Percentiles rank a stretch among this genome's conserved stretches.
Conservation (phyloP, 2,113 vertebrate genomes). For the Myxocyprinus asiaticus region DNA sequence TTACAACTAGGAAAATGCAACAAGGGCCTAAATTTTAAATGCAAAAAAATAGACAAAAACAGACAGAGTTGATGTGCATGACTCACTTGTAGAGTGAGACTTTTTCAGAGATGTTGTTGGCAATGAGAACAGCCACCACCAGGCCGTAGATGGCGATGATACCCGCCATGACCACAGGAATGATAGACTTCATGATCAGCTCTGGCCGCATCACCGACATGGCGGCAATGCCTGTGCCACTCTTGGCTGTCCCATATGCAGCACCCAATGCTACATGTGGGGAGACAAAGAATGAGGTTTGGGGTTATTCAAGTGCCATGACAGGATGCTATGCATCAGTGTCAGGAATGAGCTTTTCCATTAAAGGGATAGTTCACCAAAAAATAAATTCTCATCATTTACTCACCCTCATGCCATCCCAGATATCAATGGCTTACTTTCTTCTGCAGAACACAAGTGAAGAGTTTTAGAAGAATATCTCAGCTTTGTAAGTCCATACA, state of each 20-base stretch:
- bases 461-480: too few relatives aligned
- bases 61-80: not conserved
- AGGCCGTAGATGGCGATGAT: slow-evolving; percentile 98
- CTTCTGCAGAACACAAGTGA: too few relatives aligned
- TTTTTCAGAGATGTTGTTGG: slow-evolving; percentile 83
- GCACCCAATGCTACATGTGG: slow-evolving; percentile 87
- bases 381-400: too few relatives aligned
- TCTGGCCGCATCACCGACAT: slow-evolving; percentile 99
- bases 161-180: slow-evolving; percentile 98
- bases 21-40: not conserved
- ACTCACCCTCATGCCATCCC: too few relatives aligned
- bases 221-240: slow-evolving; percentile 95
- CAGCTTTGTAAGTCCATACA: too few relatives aligned
- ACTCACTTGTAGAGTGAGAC: slow-evolving; percentile 91
- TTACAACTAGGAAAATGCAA: not conserved
- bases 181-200: slow-evolving; percentile 99
- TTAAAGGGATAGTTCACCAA: too few relatives aligned
- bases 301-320: not conserved
- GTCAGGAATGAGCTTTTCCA: too few relatives aligned
- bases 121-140: slow-evolving; percentile 97
- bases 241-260: slow-evolving; percentile 97
- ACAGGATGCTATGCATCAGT: too few relatives aligned
- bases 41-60: not conserved
- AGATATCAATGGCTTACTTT: too few relatives aligned
- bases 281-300: not conserved